Conservation (phyloP, 2,888 invertebrate genomes). For the Epistrophe eligans region DNA sequence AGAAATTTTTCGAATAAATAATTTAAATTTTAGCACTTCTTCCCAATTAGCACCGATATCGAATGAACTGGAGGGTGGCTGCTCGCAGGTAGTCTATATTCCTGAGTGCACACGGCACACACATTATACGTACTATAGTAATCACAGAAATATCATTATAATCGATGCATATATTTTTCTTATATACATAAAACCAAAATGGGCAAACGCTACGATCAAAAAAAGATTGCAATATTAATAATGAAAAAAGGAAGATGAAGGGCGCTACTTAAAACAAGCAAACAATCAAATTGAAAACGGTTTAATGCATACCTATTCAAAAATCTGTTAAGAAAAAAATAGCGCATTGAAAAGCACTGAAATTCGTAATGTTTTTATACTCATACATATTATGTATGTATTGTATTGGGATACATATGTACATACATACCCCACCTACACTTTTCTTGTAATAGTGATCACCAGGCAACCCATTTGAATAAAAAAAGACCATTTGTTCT, state of each 20-base stretch:
- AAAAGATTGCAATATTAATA: slow-evolving; percentile 61
- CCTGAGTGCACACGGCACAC: slow-evolving; percentile 87
- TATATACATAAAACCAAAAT: slow-evolving; percentile 61
- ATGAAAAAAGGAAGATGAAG: slow-evolving; percentile 22
- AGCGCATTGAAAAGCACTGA: neutral
- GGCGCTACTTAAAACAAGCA: slow-evolving; percentile 24
- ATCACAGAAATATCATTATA: slow-evolving; percentile 79
- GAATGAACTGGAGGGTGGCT: slow-evolving; percentile 85
- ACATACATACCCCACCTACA: slow-evolving; percentile 22
- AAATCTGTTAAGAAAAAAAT: slow-evolving; percentile 7
- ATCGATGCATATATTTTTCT: slow-evolving; percentile 72
- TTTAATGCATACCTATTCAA: slow-evolving; percentile 20
- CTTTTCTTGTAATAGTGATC: slow-evolving; percentile 38
- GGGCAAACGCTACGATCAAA: slow-evolving; percentile 56
- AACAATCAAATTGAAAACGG: slow-evolving; percentile 15
- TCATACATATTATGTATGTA: neutral
- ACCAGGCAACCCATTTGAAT: slow-evolving; percentile 29
- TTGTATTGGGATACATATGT: neutral
- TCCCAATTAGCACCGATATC: slow-evolving; percentile 87
- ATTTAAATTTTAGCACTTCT: slow-evolving; percentile 83
- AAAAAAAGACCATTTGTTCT: slow-evolving; percentile 52
- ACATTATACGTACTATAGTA: slow-evolving; percentile 77
- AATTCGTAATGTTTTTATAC: neutral
- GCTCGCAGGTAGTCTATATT: slow-evolving; percentile 86
- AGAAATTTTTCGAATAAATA: slow-evolving; percentile 66